Base-by-base conservation (phyloP, 2,888 invertebrate genomes). In the Aspidapion aeneum region DNA sequence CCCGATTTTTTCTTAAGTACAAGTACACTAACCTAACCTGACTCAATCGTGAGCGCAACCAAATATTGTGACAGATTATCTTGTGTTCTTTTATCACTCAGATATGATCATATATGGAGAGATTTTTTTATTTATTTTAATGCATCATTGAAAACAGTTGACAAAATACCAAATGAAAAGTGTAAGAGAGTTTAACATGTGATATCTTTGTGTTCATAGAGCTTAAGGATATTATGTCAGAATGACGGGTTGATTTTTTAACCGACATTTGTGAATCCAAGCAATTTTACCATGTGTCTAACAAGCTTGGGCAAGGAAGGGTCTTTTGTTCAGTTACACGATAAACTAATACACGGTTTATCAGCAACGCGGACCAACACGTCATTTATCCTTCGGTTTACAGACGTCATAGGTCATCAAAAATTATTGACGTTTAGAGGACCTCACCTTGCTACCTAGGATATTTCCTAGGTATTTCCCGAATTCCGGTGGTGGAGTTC, bases 201-300 rank as follows among this genome's bases (percentile, higher is more conserved):
- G 66, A 66, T 66, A 63, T 59, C 55, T 59, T 61, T 63, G 66
- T 66, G 66, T 66, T 66, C 63, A 20, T 66, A 66, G 66, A 35
- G 20, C 12, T 35, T 35, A 35, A 35, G 35, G 35, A 35, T 35
- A 35, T 35, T 35, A 35, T 35, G 35, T 35, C 35, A 35, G 35
- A n/a, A 7, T 35, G 35, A 3, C 5, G 35, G 35, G 5, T 35
- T 3, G 35, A 35, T 35, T 35, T 35, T 35, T 35, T 3, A 35
- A 35, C 35, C 35, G 12, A 12, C 35, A 35, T 35, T 35, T 35
- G 3, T 35, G 5, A 35, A n/a, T n/a, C n/a, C n/a, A n/a, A n/a
- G n/a, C n/a, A n/a, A n/a, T n/a, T n/a, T n/a, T n/a, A n/a, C n/a
- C n/a, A n/a, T n/a, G n/a, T n/a, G n/a, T n/a, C n/a, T n/a, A n/a